Base-by-base conservation (phyloP, 2,888 invertebrate species). In the Lasioglossum leucozonium region DNA sequence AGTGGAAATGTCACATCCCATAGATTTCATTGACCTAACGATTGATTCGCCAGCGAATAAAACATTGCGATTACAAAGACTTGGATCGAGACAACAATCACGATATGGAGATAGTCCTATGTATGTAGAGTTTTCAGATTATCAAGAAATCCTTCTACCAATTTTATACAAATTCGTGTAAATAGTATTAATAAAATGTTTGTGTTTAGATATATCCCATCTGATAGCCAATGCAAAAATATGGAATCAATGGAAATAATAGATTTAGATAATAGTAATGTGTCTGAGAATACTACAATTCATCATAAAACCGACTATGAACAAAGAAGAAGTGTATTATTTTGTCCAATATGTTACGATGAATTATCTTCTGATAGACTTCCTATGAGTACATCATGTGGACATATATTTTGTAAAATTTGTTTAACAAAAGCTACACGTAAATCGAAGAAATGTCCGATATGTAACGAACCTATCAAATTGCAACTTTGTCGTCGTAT, bases 311-410 rank as follows among this genome's bases (percentile, higher is more conserved):
- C 89, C 51, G 86, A 91, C 13, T 83, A 87, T 6, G 30, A 72
- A 0, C 58, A 18, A 72, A 82, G 72, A n/a, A 74, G 79, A 73
- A 16, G 67, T 77, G 18, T 69, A 55, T 82, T 74, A 58, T 82
- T 72, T 1, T 94, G 94, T 65, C 92, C 93, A 22, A 91, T 94
- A 81, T 94, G 94, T 77, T 89, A 91, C 4, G 93, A 94, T 47
- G 72, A 80, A 62, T 82, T 93, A 51, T 79, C 79, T 22, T 80
- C 91, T 37, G 82, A 88, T 26, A 80, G 85, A 30, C 90, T 90
- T 82, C 92, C 94, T 6, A 92, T 88, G 76, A 85, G 92, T 30
- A 94, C 94, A 18, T 88, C 86, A 44, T 94, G 94, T 77, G 94
- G 94, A 6, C 94, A 94, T 79, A 69, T 94, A 74, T 94, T 89